Evolutionary conservation across 2,888 invertebrate species (phyloP).

Genomic region (Pollenia labialis): DNA sequence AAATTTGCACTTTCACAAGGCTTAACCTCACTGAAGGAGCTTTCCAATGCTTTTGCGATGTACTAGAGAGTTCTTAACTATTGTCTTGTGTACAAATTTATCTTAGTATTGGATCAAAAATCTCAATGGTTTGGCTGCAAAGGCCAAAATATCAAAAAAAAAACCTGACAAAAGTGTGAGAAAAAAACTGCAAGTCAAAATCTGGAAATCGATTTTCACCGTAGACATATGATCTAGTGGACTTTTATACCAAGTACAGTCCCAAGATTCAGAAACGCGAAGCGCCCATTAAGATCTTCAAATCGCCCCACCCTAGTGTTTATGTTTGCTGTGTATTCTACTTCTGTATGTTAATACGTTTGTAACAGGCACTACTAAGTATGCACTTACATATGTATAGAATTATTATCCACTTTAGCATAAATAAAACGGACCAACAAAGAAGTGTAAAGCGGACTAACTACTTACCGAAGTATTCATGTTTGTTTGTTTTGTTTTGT

Average conservation of each 20-base stretch:
- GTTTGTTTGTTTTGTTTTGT: not conserved
- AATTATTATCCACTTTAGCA: too few species aligned
- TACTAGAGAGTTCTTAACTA: slow-evolving; percentile 21
- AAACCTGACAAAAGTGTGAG: not conserved
- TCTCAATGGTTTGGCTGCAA: not conserved
- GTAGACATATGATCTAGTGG: too few species aligned
- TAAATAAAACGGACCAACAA: too few species aligned
- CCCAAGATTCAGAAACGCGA: too few species aligned
- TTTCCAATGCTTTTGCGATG: slow-evolving; percentile 5
- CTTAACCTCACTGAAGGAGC: not conserved
- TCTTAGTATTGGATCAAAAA: not conserved
- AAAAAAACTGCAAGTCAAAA: not conserved
- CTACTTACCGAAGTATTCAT: too few species aligned
- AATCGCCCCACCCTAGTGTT: too few species aligned
- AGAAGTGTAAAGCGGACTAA: not conserved
- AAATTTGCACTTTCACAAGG: not conserved
- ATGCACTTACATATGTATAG: too few species aligned
- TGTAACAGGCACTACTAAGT: too few species aligned
- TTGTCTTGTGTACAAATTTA: slow-evolving; percentile 13
- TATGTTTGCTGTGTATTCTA: too few species aligned
- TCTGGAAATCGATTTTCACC: not conserved
- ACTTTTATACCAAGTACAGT: too few species aligned
- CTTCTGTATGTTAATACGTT: too few species aligned
- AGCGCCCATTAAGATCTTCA: too few species aligned
- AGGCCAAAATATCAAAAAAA: not conserved